Conservation (phyloP, 2,113 vertebrate genomes). For the Burhinus bistriatus region DNA sequence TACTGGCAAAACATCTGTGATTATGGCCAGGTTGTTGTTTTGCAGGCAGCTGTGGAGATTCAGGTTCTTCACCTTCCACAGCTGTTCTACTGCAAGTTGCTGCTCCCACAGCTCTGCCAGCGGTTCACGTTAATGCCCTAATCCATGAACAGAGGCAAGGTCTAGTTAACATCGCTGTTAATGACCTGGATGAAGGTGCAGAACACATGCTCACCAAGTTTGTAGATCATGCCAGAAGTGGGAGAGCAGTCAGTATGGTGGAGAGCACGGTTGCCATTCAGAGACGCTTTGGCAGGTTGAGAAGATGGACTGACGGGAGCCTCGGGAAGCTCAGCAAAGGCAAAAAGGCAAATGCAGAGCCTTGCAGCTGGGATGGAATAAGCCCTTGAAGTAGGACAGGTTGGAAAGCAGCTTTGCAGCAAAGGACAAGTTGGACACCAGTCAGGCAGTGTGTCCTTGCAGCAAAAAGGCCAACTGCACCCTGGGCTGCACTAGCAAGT, state of each 20-base stretch:
- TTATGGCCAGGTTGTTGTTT: background rate
- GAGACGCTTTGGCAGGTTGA: background rate
- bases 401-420: background rate
- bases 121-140: background rate
- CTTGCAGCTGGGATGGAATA: background rate
- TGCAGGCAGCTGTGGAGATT: background rate
- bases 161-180: no score
- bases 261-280: background rate
- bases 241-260: background rate
- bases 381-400: background rate
- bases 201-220: accelerated
- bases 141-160: background rate
- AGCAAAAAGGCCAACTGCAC: background rate
- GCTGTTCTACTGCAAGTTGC: background rate
- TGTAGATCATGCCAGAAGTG: background rate
- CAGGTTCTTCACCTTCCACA: background rate
- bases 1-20: background rate
- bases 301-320: background rate
- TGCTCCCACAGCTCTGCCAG: background rate
- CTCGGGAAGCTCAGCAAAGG: background rate
- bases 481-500: background rate
- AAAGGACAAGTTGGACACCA: background rate
- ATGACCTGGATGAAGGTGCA: background rate
- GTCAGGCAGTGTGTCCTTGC: background rate
- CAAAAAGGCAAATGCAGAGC: background rate